Base-by-base conservation (phyloP, 2,113 vertebrate genomes). In the Garra rufa region DNA sequence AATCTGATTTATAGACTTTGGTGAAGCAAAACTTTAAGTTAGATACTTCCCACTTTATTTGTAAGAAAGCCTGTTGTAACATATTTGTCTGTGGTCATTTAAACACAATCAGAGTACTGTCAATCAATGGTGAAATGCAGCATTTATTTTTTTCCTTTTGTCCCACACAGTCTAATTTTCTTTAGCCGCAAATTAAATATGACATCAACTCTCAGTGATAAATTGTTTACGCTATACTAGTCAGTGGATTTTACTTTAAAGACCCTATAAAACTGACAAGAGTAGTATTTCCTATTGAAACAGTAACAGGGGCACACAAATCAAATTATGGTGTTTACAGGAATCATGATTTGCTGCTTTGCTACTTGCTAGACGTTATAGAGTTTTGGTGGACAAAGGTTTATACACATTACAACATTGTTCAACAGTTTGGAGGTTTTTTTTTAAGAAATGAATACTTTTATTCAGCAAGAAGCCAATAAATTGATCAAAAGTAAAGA, bases 151-250 rank as follows among this genome's bases (percentile, higher is more conserved):
- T 17, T 30, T 65, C 14, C 61, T 17, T 67, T n/a, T 70, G 34
- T 70, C 67, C 34, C 19, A 41, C 34, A n/a, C 67, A n/a, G 19
- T 19, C 8, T 38, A 0, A 9, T 70, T 70, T 70, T 41, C 4
- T 21, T 70, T 70, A 41, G 67, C 19, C 17, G 41, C 69, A 44
- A 71, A 71, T 44, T 14, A 14, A 71, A 71, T 71, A 71, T 44
- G 67, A 70, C 69, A 71, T 63, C 13, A 9, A 71, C 38, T 14
- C 38, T 10, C 38, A 24, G 41, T 21, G 21, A 43, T n/a, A 43
- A 70, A 70, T n/a, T 41, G 34, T 43, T 70, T 70, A 43, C 67
- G 21, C 34, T 41, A n/a, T n/a, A n/a, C 67, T 1, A 70, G 15
- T 4, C 28, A 34, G 63, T 19, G 30, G 38, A 71, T 24, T 71